Evolutionary conservation across 2,888 invertebrate species (phyloP).

Genomic region (Heliconius ethilla): DNA sequence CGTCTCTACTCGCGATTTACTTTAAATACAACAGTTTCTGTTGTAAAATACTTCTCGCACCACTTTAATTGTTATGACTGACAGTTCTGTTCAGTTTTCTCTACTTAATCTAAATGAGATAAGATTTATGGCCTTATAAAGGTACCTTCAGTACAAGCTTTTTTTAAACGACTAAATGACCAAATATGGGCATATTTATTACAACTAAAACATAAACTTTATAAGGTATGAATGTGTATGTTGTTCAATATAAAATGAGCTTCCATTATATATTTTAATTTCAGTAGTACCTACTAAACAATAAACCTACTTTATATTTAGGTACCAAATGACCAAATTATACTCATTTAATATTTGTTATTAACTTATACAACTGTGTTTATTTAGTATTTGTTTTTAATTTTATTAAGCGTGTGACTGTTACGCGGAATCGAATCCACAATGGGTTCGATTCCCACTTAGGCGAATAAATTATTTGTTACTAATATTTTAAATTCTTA

Average conservation of each 20-base stretch:
- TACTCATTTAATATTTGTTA: no score
- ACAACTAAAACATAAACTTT: not conserved
- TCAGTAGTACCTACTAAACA: no score
- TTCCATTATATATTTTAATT: not conserved
- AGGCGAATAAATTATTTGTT: no score
- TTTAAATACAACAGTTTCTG: slow-evolving; percentile 66
- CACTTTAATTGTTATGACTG: slow-evolving; percentile 64
- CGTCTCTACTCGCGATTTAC: slow-evolving; percentile 66
- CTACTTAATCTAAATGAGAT: slow-evolving; percentile 35
- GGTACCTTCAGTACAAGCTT: no score
- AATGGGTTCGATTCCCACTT: no score
- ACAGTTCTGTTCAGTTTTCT: slow-evolving; percentile 51
- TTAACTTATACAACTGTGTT: no score
- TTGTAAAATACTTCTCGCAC: slow-evolving; percentile 57
- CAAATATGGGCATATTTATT: slow-evolving; percentile 1
- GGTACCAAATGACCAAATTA: no score
- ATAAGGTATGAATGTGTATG: not conserved
- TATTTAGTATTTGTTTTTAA: no score
- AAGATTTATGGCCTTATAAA: slow-evolving; percentile 29
- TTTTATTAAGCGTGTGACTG: no score
- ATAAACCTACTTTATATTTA: no score
- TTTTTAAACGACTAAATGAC: not conserved
- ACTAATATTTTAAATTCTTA: no score
- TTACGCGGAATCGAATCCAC: no score
- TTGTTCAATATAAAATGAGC: not conserved